Conservation (phyloP, 1,140 invertebrate species). For the Euborellia annulipes region DNA sequence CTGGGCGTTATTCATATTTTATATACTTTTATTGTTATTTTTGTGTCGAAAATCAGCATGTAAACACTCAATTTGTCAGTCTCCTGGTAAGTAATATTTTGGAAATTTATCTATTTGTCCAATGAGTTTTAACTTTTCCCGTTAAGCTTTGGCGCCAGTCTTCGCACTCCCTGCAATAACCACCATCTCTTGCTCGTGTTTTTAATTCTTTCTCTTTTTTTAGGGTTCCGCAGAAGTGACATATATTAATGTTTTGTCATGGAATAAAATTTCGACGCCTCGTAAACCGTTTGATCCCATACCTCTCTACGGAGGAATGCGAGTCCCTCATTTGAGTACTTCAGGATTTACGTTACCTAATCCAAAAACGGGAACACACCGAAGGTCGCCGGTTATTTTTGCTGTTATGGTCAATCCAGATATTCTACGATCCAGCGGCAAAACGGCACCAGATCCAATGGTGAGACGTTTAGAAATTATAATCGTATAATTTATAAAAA, state of each 20-base stretch:
- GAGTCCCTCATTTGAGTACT: slow-evolving; percentile 13
- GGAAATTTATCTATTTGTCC: too few species aligned
- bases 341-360: not conserved
- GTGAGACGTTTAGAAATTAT: slow-evolving; percentile 25
- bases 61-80: too few species aligned
- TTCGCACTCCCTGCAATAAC: too few species aligned
- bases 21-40: too few species aligned
- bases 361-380: not conserved
- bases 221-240: slow-evolving; percentile 26
- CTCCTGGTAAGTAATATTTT: too few species aligned
- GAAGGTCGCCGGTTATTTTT: slow-evolving; percentile 35
- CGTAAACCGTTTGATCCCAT: slow-evolving; percentile 42
- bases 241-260: slow-evolving; percentile 52
- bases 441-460: slow-evolving; percentile 42
- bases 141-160: too few species aligned
- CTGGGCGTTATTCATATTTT: too few species aligned
- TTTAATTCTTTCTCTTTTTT: not conserved
- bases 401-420: slow-evolving; percentile 55
- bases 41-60: too few species aligned
- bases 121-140: too few species aligned
- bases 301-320: slow-evolving; percentile 52
- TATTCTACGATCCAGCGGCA: slow-evolving; percentile 44
- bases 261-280: slow-evolving; percentile 49
- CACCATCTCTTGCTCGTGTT: too few species aligned
- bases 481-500: too few species aligned